Conservation (phyloP, 2,888 invertebrate genomes). For the Spatulosminthurus flaviceps region DNA sequence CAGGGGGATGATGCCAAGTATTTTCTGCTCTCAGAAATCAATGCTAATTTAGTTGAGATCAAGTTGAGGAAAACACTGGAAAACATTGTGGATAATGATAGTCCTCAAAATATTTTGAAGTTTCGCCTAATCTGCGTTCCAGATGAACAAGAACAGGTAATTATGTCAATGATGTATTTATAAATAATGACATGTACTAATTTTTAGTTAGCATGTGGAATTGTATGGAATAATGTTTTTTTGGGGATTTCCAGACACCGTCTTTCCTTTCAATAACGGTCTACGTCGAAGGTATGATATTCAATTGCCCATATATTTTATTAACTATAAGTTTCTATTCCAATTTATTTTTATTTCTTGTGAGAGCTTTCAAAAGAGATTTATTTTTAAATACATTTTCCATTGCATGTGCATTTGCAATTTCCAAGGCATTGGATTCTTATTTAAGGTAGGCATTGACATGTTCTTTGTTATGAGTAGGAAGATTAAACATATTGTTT, state of each 20-base stretch:
- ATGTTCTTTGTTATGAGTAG: background rate
- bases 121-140: slow-evolving; percentile 80
- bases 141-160: slow-evolving; percentile 58
- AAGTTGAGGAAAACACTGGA: slow-evolving; percentile 80
- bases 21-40: slow-evolving; percentile 79
- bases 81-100: slow-evolving; percentile 81
- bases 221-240: no score
- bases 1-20: slow-evolving; percentile 77
- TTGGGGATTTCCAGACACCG: slow-evolving; percentile 80
- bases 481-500: background rate
- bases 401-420: no score
- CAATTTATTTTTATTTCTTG: no score
- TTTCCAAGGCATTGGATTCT: no score
- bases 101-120: slow-evolving; percentile 82
- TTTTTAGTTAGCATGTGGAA: no score
- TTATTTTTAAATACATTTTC: no score
- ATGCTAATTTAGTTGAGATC: slow-evolving; percentile 80
- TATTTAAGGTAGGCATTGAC: no score
- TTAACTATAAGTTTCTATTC: no score
- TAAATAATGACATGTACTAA: no score
- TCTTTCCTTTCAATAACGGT: slow-evolving; percentile 85
- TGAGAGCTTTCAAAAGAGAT: no score
- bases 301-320: no score
- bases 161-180: background rate
- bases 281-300: slow-evolving; percentile 87